Conservation (phyloP, 2,113 vertebrate genomes). For the Trachemys scripta region DNA sequence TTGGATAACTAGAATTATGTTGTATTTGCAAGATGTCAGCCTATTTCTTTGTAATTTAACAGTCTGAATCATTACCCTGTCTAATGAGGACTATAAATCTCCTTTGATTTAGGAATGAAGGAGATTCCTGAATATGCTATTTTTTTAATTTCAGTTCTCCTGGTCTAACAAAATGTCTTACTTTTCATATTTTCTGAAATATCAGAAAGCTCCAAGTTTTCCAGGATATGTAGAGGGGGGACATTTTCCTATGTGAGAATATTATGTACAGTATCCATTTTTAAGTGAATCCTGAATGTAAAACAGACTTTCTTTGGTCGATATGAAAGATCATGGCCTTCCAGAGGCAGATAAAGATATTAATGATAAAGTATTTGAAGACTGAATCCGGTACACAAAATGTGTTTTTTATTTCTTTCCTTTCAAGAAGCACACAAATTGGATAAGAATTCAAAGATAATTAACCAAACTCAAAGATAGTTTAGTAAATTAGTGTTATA, state of each 20-base stretch:
- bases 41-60: not conserved
- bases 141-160: not conserved
- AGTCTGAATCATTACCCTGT: not conserved
- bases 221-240: not conserved
- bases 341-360: not conserved
- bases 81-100: not conserved
- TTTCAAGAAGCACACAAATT: not conserved
- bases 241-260: not conserved
- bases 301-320: not conserved
- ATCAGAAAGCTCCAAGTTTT: not conserved
- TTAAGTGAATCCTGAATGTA: not conserved
- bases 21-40: not conserved
- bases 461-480: not conserved
- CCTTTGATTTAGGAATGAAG: not conserved
- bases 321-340: not conserved
- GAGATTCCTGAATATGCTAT: not conserved
- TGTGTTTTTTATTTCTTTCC: not conserved
- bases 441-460: conserved; percentile 17
- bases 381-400: not conserved
- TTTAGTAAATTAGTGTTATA: not conserved
- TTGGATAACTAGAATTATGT: not conserved
- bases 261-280: not conserved
- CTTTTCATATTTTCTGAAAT: not conserved
- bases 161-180: not conserved
- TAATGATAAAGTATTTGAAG: not conserved